These are phyloP conservation scores for Sebastes alutus DNA, from an alignment of 2,797 vertebrate species.

Conservation along the genomic window DNA sequence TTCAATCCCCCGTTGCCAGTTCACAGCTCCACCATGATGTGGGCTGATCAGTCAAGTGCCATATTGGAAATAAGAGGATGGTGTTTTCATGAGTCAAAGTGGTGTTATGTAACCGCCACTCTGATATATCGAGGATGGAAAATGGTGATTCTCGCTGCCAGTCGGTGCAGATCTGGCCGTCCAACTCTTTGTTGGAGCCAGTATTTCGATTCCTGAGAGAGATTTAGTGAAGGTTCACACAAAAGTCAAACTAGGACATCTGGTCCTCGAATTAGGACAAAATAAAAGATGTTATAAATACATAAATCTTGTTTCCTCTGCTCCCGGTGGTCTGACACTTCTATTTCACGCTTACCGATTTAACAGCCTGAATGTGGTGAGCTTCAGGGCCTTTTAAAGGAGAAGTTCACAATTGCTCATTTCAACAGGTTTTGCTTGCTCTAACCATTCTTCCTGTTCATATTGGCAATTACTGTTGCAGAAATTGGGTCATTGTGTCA, in stretches of 20 bases:
- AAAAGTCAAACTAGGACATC: constrained; percentile 41
- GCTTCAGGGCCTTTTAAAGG: neutral
- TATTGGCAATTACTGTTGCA: neutral
- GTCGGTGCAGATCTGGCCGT: constrained; percentile 16
- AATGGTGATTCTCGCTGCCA: constrained; percentile 32
- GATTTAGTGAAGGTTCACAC: constrained; percentile 38
- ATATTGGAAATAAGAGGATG: constrained; percentile 56
- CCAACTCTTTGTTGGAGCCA: neutral
- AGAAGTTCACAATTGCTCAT: neutral
- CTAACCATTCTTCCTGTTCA: neutral
- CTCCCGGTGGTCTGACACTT: constrained; percentile 18
- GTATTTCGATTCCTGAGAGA: constrained; percentile 19
- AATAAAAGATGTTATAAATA: constrained; percentile 20
- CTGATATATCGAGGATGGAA: constrained; percentile 25
- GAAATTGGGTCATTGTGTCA: no score
- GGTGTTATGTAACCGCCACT: constrained; percentile 58
- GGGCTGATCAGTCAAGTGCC: constrained; percentile 61
- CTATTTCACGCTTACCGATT: constrained; percentile 33
- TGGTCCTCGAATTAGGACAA: constrained; percentile 31
- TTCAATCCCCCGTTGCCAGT: neutral
- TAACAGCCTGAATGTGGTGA: neutral
- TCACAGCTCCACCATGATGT: constrained; percentile 23
- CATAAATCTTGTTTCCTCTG: neutral
- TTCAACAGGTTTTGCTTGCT: neutral
- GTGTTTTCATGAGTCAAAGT: constrained; percentile 70